phyloP scores from a whole-genome alignment of 2,113 vertebrate genomes.

The Nestor notabilis region DNA sequence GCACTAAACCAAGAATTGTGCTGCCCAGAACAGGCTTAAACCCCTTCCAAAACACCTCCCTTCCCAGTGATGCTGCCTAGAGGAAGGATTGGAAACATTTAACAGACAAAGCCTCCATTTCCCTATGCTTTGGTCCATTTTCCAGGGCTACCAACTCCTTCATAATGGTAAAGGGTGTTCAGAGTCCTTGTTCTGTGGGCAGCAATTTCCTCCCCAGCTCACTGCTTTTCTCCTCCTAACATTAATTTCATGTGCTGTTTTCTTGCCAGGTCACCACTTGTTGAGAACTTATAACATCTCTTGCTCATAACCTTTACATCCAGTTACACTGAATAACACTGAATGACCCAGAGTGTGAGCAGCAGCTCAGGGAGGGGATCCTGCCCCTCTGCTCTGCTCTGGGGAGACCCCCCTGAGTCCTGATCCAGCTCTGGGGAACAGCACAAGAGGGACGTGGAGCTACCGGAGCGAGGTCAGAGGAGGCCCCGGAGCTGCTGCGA shows the following conservation, averaged over 20 bases:
- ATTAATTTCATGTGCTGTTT: neutral
- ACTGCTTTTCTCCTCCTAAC: neutral
- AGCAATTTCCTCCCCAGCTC: neutral
- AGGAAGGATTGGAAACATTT: neutral
- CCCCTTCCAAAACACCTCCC: neutral
- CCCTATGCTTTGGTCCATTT: neutral
- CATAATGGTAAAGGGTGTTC: neutral
- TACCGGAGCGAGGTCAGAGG: too few species aligned
- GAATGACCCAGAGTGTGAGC: accelerated
- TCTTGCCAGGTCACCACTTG: neutral
- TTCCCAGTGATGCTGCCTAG: too few species aligned
- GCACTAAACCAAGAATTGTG: neutral
- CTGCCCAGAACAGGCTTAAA: neutral
- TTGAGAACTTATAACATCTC: neutral
- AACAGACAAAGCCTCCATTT: neutral
- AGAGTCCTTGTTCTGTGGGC: neutral
- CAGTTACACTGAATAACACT: neutral
- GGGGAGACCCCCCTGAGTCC: too few species aligned
- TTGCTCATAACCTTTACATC: neutral
- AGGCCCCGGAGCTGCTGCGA: too few species aligned
- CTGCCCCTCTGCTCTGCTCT: neutral
- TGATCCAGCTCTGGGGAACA: too few species aligned
- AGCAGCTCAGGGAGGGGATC: neutral
- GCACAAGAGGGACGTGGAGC: too few species aligned
- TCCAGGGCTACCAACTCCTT: neutral